Evolutionary conservation across 2,888 invertebrate species (phyloP).

Genomic region (Coelopa pilipes): DNA sequence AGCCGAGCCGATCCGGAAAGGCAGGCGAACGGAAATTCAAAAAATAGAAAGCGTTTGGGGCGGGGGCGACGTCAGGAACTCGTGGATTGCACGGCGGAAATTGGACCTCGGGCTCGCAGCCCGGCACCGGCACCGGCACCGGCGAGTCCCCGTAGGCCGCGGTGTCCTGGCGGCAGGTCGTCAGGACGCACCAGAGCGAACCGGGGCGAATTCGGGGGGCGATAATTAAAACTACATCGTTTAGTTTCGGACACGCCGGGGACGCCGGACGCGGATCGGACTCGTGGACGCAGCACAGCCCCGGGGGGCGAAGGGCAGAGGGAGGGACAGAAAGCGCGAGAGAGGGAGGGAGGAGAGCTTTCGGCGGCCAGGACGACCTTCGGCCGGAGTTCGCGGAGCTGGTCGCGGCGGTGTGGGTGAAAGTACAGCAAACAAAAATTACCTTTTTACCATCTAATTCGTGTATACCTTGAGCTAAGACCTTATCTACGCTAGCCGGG

Average conservation of each 20-base stretch:
- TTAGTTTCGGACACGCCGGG: too few relatives aligned
- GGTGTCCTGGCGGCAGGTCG: background rate
- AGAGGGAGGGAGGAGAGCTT: too few relatives aligned
- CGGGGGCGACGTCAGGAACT: background rate
- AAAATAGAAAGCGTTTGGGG: conserved; percentile 7
- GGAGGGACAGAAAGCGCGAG: too few relatives aligned
- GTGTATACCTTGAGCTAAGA: conserved; percentile 97
- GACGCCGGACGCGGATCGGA: background rate
- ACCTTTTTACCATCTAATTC: conserved; percentile 99
- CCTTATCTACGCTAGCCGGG: conserved; percentile 98
- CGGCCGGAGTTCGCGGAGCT: too few relatives aligned
- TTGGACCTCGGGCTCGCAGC: conserved; percentile 34
- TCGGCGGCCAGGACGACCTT: too few relatives aligned
- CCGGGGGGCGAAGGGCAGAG: background rate
- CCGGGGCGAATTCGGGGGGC: background rate
- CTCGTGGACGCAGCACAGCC: conserved; percentile 11
- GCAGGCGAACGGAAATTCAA: conserved; percentile 38
- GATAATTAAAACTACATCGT: background rate
- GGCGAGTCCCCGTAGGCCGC: conserved; percentile 14
- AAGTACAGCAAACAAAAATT: conserved; percentile 64
- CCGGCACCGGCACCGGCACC: conserved; percentile 32
- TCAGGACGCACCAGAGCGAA: too few relatives aligned
- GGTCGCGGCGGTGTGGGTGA: background rate
- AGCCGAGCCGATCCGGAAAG: conserved; percentile 35
- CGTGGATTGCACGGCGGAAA: conserved; percentile 32